A percentile compares a stretch with the other conserved stretches of the same genome.
Conservation (phyloP, 2,113 vertebrate genomes). For the Machaerirhynchus nigripectus region DNA sequence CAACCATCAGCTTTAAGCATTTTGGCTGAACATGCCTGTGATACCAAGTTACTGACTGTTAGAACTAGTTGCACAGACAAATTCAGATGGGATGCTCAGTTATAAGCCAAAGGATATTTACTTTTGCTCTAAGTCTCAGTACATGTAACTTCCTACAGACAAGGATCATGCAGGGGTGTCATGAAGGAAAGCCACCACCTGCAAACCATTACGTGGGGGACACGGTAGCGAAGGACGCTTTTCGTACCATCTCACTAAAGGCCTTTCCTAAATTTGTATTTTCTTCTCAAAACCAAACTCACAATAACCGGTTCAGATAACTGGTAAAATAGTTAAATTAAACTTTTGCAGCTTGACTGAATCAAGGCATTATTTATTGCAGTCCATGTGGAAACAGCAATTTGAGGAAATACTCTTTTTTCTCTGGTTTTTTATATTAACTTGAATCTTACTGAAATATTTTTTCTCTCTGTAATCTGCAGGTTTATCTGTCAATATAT, state of each 20-base stretch:
- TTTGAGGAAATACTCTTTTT: background rate
- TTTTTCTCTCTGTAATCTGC: background rate
- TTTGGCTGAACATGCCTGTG: background rate
- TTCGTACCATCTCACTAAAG: background rate
- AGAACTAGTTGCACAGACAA: background rate
- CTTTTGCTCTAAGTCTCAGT: background rate
- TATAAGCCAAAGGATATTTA: too few species aligned
- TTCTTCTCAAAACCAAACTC: background rate
- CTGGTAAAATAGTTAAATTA: background rate
- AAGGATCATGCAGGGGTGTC: background rate
- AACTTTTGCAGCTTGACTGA: background rate
- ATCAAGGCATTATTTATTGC: background rate
- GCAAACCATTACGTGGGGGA: background rate
- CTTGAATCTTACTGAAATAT: background rate
- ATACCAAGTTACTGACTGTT: background rate
- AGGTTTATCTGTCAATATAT: background rate
- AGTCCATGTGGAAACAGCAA: background rate
- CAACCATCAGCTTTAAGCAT: fast-evolving
- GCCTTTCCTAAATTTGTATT: background rate
- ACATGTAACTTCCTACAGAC: background rate
- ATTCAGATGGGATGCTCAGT: background rate
- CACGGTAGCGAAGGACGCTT: background rate
- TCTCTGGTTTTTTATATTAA: background rate
- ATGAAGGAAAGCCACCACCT: background rate
- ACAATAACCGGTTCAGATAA: background rate